Evolutionary conservation across 2,113 vertebrate species (phyloP), one percentile per base, ranked within the genome.

Genomic region (Xiphorhynchus elegans): DNA sequence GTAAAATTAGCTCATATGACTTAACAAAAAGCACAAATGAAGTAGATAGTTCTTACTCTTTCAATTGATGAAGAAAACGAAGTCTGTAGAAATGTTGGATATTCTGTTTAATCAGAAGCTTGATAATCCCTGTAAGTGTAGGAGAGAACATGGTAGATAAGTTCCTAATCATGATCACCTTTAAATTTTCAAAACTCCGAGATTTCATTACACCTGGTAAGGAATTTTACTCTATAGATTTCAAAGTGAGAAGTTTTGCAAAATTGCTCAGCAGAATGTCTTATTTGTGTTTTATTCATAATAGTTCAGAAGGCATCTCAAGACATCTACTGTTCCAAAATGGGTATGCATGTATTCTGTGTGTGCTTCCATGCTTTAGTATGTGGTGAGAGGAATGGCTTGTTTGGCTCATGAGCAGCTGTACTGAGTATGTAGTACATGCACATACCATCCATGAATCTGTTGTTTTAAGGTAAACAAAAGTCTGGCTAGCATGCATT

Each of bases 211-310:
- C 25, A 79, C 13, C 62, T 82, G 31, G 64, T 84, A 86, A 88
- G 47, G 64, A 83, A 78, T 47, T 72, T 89, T 92, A 85, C 76
- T 85, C 73, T 93, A 59, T 50, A 95, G 55, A 47, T 8, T 72
- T 84, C 50, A 78, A 83, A 76, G 26, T 55, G 42, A 93, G 37
- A 46, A 42, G 78, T 55, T 78, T 78, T 89, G 66, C 66, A 83
- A 86, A 95, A 95, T 55, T 91, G 83, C 58, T 93, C 82, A 89
- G 86, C 50, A 68, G 77, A 90, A 40, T 83, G 40, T 89, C 73
- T 95, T 92, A 86, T 74, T 93, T 93, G 62, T 90, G 84, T 92
- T 92, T 90, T 79, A 90, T 93, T 92, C 76, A 60, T 87, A 82
- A 82, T 76, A 95, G 58, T 92, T 94, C 86, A 92, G 86, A 93